Percentiles rank a stretch among this genome's conserved stretches.
Conservation (phyloP, 1,140 invertebrate species). For the Plutomurus gul region DNA sequence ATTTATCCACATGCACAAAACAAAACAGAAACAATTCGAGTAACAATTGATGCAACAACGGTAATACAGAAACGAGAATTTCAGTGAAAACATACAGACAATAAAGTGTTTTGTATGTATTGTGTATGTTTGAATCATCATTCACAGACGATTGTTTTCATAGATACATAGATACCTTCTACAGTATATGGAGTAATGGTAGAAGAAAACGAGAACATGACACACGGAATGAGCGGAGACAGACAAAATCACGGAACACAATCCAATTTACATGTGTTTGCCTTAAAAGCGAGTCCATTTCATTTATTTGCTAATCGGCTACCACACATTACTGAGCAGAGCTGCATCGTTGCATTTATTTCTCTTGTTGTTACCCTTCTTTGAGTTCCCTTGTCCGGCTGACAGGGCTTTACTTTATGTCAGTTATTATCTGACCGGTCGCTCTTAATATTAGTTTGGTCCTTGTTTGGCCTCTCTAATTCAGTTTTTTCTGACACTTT, state of each 20-base stretch:
- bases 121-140: too few species aligned
- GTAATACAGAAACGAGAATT: too few species aligned
- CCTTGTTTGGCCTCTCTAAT: not conserved
- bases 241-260: too few species aligned
- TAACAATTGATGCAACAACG: not conserved
- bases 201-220: too few species aligned
- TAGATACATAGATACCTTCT: too few species aligned
- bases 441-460: not conserved
- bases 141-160: too few species aligned
- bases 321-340: not conserved
- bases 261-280: not conserved
- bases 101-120: too few species aligned
- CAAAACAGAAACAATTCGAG: constrained; percentile 6
- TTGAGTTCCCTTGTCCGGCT: not conserved
- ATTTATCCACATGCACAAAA: not conserved
- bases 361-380: not conserved
- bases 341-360: not conserved
- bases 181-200: too few species aligned
- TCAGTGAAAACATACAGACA: too few species aligned
- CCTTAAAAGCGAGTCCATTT: not conserved
- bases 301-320: not conserved
- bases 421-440: not conserved
- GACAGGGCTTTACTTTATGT: not conserved
- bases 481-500: too few species aligned
- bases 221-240: too few species aligned